Conservation (phyloP, 2,113 vertebrate genomes). For the Prionailurus bengalensis region DNA sequence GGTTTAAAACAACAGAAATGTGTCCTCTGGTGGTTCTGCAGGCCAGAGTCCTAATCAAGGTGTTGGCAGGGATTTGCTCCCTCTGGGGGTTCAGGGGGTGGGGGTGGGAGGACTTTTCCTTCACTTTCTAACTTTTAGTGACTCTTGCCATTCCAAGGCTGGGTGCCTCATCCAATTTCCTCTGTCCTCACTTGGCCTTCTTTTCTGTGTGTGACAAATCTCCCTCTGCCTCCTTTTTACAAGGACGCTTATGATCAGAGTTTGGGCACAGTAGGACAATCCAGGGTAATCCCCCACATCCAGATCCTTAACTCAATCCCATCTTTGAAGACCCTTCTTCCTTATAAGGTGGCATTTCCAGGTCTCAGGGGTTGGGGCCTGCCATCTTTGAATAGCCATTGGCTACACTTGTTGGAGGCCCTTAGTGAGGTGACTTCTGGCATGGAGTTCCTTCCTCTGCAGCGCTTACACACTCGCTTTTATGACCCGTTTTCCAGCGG, state of each 20-base stretch:
- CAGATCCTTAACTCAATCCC: not conserved
- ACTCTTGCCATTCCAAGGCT: not conserved
- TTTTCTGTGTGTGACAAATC: not conserved
- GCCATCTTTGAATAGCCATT: not conserved
- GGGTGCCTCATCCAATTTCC: not conserved
- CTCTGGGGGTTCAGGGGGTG: not conserved
- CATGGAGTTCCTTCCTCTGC: no score
- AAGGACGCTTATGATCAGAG: not conserved
- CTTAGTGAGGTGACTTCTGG: not conserved
- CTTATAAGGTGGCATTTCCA: not conserved
- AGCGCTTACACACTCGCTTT: not conserved
- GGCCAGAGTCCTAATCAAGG: not conserved
- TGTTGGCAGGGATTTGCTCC: accelerated
- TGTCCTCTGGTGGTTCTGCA: not conserved
- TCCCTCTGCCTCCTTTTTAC: not conserved
- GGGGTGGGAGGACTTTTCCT: no score
- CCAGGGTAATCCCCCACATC: not conserved
- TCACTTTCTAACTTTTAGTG: not conserved
- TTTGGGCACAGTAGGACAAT: not conserved
- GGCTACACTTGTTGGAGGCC: not conserved
- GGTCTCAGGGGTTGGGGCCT: not conserved
- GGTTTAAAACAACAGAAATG: not conserved
- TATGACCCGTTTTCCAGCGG: not conserved
- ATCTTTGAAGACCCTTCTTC: not conserved
- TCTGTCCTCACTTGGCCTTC: not conserved